phyloP scores from a whole-genome alignment of 1,140 invertebrate species.

The Galleria mellonella region DNA sequence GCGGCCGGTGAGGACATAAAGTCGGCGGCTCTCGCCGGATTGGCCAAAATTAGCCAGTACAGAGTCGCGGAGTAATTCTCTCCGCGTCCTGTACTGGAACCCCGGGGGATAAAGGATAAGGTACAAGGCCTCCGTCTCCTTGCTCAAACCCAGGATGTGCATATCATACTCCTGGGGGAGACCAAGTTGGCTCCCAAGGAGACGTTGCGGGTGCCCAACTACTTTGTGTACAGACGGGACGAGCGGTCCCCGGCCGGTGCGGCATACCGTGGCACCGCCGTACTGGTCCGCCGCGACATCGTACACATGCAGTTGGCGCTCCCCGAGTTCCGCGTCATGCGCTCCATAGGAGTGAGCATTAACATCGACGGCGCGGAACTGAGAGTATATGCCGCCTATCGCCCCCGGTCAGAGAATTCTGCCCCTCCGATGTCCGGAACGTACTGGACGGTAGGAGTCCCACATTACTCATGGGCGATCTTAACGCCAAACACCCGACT shows the following conservation, averaged over 20 bases:
- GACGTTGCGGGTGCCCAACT: neutral
- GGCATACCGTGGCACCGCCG: conserved; percentile 1
- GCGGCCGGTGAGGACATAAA: too few species aligned
- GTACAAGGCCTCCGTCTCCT: neutral
- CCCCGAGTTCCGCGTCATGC: neutral
- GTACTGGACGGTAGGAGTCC: neutral
- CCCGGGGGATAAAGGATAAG: neutral
- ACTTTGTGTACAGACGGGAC: conserved; percentile 1
- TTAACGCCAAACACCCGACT: conserved; percentile 1
- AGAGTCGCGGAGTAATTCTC: too few species aligned
- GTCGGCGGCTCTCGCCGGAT: too few species aligned
- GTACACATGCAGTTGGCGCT: neutral
- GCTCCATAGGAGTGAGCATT: neutral
- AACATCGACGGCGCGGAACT: neutral
- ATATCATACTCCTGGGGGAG: conserved; percentile 4
- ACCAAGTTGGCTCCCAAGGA: neutral
- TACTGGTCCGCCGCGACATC: neutral
- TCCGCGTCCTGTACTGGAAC: conserved; percentile 3
- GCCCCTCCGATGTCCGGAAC: neutral
- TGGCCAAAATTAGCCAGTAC: too few species aligned
- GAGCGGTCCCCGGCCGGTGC: neutral
- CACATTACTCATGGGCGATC: neutral
- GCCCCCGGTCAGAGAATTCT: neutral
- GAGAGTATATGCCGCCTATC: neutral
- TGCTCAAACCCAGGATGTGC: neutral